Conservation (phyloP, 1,140 invertebrate species). For the silkworm (Bombyx mori) region DNA sequence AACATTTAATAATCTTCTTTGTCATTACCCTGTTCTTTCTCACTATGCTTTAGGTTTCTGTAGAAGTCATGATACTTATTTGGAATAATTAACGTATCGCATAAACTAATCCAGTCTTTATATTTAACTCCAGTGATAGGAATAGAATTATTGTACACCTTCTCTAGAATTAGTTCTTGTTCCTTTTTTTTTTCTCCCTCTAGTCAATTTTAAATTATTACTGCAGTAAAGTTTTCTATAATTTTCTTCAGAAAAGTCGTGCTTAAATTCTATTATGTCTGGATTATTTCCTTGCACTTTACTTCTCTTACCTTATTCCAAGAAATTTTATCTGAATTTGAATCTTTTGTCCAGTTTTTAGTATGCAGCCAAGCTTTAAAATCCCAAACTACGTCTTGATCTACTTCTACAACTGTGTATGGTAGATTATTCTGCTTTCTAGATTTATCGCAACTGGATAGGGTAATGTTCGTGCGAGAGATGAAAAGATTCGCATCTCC, state of each 20-base stretch:
- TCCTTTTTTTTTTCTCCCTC: slow-evolving; percentile 9
- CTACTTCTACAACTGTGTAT: slow-evolving; percentile 9
- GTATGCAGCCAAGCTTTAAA: slow-evolving; percentile 7
- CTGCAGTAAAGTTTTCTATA: neutral
- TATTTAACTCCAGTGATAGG: slow-evolving; percentile 12
- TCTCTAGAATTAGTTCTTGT: slow-evolving; percentile 7
- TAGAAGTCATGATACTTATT: slow-evolving; percentile 10
- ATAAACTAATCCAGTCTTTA: slow-evolving; percentile 9
- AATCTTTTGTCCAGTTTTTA: slow-evolving; percentile 12
- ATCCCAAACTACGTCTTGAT: slow-evolving; percentile 4
- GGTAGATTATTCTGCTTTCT: too few species aligned
- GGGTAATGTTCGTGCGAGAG: too few species aligned
- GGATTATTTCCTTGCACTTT: slow-evolving; percentile 4
- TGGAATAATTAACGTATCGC: slow-evolving; percentile 10
- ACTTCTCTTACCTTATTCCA: slow-evolving; percentile 15
- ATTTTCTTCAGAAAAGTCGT: slow-evolving; percentile 10
- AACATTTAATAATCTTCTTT: too few species aligned
- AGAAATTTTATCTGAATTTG: slow-evolving; percentile 5
- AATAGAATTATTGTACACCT: slow-evolving; percentile 7
- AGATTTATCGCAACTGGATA: too few species aligned
- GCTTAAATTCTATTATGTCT: slow-evolving; percentile 9
- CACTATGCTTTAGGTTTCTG: slow-evolving; percentile 9
- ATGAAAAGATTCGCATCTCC: too few species aligned
- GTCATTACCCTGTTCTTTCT: too few species aligned
- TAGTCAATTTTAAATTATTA: slow-evolving; percentile 2